Percentiles rank a stretch among this genome's conserved stretches.
Conservation (phyloP, 1,140 invertebrate genomes). For the Pachyrhynchus sulphureomaculatus region DNA sequence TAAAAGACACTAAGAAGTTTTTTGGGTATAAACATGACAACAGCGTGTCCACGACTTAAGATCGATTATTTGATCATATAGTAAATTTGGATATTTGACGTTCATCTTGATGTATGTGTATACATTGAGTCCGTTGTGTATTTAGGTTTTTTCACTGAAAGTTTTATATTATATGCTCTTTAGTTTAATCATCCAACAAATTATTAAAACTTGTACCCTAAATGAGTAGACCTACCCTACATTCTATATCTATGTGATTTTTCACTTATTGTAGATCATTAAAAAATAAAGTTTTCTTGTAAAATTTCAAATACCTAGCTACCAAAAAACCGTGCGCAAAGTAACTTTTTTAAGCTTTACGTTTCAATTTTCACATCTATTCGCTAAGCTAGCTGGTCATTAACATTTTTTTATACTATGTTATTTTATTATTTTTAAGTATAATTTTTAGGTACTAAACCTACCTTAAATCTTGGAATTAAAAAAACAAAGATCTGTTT, state of each 20-base stretch:
- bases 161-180: too few species aligned
- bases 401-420: conserved; percentile 35
- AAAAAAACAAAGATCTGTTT: background rate
- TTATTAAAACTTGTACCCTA: too few species aligned
- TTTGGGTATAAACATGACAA: too few species aligned
- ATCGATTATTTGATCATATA: too few species aligned
- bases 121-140: too few species aligned
- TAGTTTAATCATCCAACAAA: too few species aligned
- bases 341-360: conserved; percentile 26
- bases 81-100: too few species aligned
- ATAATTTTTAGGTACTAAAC: conserved; percentile 10
- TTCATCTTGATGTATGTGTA: too few species aligned
- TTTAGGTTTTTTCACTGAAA: too few species aligned
- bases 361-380: conserved; percentile 26
- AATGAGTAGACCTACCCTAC: background rate
- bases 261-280: conserved; percentile 15
- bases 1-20: too few species aligned
- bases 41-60: too few species aligned
- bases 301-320: conserved; percentile 35
- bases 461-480: background rate
- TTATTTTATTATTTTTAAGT: conserved; percentile 20
- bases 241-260: background rate
- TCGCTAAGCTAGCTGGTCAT: conserved; percentile 46
- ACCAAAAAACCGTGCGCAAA: conserved; percentile 29
- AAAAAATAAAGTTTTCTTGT: conserved; percentile 32